Percentiles rank a stretch among this genome's conserved stretches.
phyloP scores from a whole-genome alignment of 2,113 vertebrate species.

The Anoplopoma fimbria region DNA sequence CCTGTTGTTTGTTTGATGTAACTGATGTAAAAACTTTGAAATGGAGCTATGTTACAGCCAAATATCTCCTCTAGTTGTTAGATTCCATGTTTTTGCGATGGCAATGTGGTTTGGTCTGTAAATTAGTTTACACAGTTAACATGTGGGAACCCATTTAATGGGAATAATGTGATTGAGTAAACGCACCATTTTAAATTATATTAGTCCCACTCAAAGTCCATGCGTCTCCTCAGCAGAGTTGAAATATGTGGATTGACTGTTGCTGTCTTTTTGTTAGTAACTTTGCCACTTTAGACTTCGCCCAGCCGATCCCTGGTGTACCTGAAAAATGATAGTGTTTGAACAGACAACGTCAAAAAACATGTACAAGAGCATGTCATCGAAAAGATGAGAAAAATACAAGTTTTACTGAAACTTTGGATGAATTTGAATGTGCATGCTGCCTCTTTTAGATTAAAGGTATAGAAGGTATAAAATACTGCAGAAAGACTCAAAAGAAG shows the following conservation, averaged over 20 bases:
- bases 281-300: no score
- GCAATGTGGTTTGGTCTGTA: not conserved
- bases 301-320: no score
- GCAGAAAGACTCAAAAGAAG: not conserved
- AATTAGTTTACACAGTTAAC: not conserved
- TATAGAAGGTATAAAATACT: not conserved
- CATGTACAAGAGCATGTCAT: not conserved
- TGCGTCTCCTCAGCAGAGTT: no score
- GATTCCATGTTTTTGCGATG: not conserved
- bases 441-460: not conserved
- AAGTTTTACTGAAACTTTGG: no score
- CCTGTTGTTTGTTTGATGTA: no score
- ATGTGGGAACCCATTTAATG: constrained; percentile 19
- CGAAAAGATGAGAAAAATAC: not conserved
- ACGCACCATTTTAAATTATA: no score
- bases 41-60: not conserved
- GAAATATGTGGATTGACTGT: not conserved
- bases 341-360: no score
- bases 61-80: not conserved
- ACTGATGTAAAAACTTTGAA: no score
- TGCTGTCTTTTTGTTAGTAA: not conserved
- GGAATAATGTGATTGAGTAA: no score
- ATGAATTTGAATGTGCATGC: no score
- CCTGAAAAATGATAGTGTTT: no score
- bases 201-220: no score